phyloP scores from a whole-genome alignment of 2,888 invertebrate genomes.

The Aphrophora alni region DNA sequence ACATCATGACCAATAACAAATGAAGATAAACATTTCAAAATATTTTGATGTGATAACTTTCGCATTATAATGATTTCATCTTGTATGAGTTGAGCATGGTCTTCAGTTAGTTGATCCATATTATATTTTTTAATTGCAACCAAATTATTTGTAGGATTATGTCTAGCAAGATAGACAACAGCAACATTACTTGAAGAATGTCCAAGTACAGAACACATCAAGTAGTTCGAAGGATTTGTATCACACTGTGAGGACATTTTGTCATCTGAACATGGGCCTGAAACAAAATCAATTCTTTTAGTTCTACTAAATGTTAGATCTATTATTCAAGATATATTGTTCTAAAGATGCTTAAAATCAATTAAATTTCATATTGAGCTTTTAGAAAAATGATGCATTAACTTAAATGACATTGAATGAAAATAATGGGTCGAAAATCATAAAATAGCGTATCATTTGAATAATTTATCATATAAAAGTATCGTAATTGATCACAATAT shows the following conservation, averaged over 20 bases:
- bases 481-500: too few species aligned
- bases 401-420: too few species aligned
- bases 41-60: slow-evolving; percentile 67
- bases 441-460: too few species aligned
- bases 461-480: too few species aligned
- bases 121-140: slow-evolving; percentile 79
- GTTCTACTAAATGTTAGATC: too few species aligned
- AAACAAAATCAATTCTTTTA: neutral
- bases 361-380: too few species aligned
- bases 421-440: too few species aligned
- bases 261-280: neutral
- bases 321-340: too few species aligned
- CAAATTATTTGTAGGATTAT: slow-evolving; percentile 68
- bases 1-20: slow-evolving; percentile 76
- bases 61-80: slow-evolving; percentile 3
- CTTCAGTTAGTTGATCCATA: slow-evolving; percentile 65
- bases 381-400: too few species aligned
- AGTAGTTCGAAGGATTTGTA: slow-evolving; percentile 62
- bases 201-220: slow-evolving; percentile 70
- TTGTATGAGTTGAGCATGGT: slow-evolving; percentile 46
- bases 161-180: slow-evolving; percentile 73
- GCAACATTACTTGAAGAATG: slow-evolving; percentile 74
- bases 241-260: slow-evolving; percentile 16
- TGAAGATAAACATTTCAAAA: slow-evolving; percentile 75
- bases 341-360: too few species aligned